Evolutionary conservation across 2,888 invertebrate species (phyloP).

Genomic region (Rhabditoides inermis): DNA sequence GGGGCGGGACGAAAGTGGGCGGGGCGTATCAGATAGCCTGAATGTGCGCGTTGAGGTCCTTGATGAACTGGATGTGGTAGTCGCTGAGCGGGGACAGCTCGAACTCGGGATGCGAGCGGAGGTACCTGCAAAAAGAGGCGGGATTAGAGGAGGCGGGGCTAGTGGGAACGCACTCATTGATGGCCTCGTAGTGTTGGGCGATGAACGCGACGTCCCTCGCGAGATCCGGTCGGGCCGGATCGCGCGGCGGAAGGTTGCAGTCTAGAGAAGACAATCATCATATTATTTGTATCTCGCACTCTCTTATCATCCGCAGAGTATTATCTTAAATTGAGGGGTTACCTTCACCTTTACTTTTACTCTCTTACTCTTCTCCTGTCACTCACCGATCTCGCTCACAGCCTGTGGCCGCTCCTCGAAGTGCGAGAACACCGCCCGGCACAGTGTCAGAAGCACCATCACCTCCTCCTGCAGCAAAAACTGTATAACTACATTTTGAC

Average conservation of each 20-base stretch:
- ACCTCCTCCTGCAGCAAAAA: constrained; percentile 24
- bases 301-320: too few relatives aligned
- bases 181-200: constrained; percentile 1
- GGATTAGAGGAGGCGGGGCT: too few relatives aligned
- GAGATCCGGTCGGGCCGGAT: constrained; percentile 1
- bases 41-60: constrained; percentile 5
- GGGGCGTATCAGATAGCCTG: background rate
- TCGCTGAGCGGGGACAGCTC: constrained; percentile 2
- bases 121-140: too few relatives aligned
- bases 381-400: too few relatives aligned
- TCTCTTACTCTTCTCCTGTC: too few relatives aligned
- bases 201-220: constrained; percentile 5
- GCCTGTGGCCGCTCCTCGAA: too few relatives aligned
- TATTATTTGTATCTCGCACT: too few relatives aligned
- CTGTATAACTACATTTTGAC: background rate
- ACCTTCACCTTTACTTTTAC: too few relatives aligned
- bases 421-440: background rate
- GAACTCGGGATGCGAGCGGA: too few relatives aligned
- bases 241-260: background rate
- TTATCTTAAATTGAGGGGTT: too few relatives aligned
- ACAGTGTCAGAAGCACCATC: constrained; percentile 12
- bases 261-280: too few relatives aligned
- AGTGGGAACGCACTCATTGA: background rate
- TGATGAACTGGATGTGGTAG: constrained; percentile 3
- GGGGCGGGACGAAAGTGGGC: too few relatives aligned